A percentile compares a stretch with the other conserved stretches of the same genome.
Conservation (phyloP, 2,888 invertebrate species). For the Thera britannica region DNA sequence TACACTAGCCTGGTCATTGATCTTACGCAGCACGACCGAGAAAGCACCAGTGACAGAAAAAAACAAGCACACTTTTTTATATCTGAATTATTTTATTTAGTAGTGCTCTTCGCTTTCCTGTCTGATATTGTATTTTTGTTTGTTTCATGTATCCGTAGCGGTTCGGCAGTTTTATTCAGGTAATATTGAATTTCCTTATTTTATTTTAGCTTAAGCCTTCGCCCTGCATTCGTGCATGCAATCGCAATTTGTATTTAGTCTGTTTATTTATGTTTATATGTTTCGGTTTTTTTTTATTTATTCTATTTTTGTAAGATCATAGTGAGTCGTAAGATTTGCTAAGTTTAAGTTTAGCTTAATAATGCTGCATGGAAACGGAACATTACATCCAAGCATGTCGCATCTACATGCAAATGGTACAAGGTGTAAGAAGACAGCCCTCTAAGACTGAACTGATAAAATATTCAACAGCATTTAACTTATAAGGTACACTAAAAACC, state of each 20-base stretch:
- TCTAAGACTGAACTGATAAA: not conserved
- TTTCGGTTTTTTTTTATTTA: too few species aligned
- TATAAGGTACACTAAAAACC: too few species aligned
- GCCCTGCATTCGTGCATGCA: not conserved
- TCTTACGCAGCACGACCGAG: not conserved
- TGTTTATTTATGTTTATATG: too few species aligned
- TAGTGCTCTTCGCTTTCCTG: slow-evolving; percentile 21
- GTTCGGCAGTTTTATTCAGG: slow-evolving; percentile 82
- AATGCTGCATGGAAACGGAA: not conserved
- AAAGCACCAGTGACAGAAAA: not conserved
- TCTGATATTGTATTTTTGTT: slow-evolving; percentile 61
- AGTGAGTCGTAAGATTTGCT: too few species aligned
- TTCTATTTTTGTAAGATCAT: too few species aligned
- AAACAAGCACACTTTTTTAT: too few species aligned
- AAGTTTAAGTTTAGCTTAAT: not conserved
- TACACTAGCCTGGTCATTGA: not conserved
- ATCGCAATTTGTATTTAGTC: not conserved
- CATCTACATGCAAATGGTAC: not conserved
- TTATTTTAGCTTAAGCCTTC: slow-evolving; percentile 2
- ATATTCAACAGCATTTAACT: too few species aligned
- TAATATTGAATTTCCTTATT: slow-evolving; percentile 49
- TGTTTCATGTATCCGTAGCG: slow-evolving; percentile 83
- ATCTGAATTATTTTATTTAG: not conserved
- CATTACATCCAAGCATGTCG: not conserved
- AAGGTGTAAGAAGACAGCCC: not conserved